Evolutionary conservation across 2,797 vertebrate genomes (phyloP), one percentile per base, ranked within the genome.

Genomic region (Harpagifer antarcticus): DNA sequence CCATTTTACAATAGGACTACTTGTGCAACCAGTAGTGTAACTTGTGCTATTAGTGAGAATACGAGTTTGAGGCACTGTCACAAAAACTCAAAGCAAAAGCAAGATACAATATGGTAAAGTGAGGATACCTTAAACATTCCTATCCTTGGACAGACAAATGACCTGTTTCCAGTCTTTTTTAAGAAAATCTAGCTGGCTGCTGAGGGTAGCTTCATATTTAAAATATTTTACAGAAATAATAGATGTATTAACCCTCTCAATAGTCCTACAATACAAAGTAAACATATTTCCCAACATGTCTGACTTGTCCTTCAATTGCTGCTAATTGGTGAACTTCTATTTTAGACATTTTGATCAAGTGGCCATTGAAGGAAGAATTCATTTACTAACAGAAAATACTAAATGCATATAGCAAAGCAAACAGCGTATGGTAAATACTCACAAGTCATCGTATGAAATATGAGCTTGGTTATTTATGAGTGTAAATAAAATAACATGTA

Each of bases 401-500:
- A 56, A 48, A 72, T 54, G 42, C 16, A 43, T 15, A 42, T 15
- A 23, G 48, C 16, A 60, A 68, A 75, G 45, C 9, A 23, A 59
- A 52, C 20, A 58, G 14, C 19, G 13, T 40, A 61, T 40, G 7
- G 5, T 23, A 62, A 62, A 82, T 43, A 27, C 33, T 56, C 5
- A 20, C 16, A 68, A 53, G 15, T 56, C n/a, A 52, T 37, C 9
- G 52, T 3, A 33, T 56, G 31, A 37, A 47, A 43, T 43, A 27
- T 48, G 0, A 56, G 33, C 8, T 60, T 69, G 12, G 13, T 54
- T 15, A 17, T 70, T 33, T 66, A 0, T 17, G 16, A 31, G 49
- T 53, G 9, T 9, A 53, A 66, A n/a, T 9, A 52, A 42, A 72
- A 72, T 50, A 47, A 10, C 59, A 62, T 74, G 79, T 19, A 49